A percentile compares a stretch with the other conserved stretches of the same genome.
Conservation (phyloP, 1,140 invertebrate species). For the Octopus sinensis region DNA sequence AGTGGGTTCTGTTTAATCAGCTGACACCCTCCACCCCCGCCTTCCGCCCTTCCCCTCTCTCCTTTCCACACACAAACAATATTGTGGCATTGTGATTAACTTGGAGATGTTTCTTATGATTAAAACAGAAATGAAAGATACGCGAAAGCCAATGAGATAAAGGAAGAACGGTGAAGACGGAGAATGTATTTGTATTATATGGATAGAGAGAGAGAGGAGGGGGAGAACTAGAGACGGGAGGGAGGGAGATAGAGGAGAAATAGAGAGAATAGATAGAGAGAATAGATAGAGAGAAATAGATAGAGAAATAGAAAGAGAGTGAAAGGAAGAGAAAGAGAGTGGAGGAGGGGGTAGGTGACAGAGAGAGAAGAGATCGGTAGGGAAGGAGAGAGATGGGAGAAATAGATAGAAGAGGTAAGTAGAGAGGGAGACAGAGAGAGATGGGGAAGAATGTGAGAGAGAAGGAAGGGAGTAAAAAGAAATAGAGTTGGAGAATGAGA, state of each 20-base stretch:
- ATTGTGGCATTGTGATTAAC: no score
- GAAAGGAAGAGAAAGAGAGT: conserved; percentile 9
- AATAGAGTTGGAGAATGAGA: not conserved
- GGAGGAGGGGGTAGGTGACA: not conserved
- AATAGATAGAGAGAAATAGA: conserved; percentile 14
- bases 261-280: not conserved
- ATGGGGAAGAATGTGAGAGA: not conserved
- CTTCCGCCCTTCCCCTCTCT: no score
- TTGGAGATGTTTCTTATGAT: no score
- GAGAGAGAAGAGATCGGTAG: not conserved
- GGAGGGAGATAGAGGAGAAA: not conserved
- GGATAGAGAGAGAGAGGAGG: not conserved
- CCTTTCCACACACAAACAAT: no score
- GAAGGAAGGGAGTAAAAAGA: not conserved
- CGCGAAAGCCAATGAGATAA: not conserved
- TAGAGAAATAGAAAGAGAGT: conserved; percentile 1
- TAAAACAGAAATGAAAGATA: not conserved
- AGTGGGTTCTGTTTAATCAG: no score
- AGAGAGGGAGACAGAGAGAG: not conserved
- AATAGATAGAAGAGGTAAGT: not conserved
- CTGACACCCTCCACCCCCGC: no score
- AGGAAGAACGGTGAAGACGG: not conserved
- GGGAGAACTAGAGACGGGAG: not conserved
- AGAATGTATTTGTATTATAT: not conserved
- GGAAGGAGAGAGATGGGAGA: not conserved